Base-by-base conservation (phyloP, 1,140 invertebrate genomes). In the Mya arenaria region DNA sequence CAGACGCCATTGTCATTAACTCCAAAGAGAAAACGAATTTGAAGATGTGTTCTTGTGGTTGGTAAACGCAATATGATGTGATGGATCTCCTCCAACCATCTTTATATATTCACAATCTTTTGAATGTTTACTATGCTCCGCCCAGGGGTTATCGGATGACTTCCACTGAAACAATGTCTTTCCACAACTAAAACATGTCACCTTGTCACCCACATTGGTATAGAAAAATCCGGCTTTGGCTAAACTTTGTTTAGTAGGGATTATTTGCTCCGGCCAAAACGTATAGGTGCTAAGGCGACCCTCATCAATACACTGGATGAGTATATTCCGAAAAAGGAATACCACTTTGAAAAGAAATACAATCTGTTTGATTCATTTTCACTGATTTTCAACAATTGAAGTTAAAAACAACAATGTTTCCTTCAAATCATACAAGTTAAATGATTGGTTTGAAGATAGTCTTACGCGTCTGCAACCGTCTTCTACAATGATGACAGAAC, bases 391-490 rank as follows among this genome's bases (percentile, higher is more conserved):
- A 32, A 63, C 4, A 17, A 63, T 25, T 32, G 60, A 63, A 32
- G 2, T 6, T 30, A 63, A 34, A 63, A 63, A 63, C 36, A 63
- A 63, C 30, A 63, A 32, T 28, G 60, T 63, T 63, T 63, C 60
- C 19, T 63, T 63, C 60, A 63, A 32, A 4, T 63, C 60, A 63
- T 34, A 63, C 19, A 63, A 28, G 36, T 34, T 6, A 6, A 34
- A 63, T 32, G 6, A 63, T 4, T 32, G 60, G 28, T 63, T 34
- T 13, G 25, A 32, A 32, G 5, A 34, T 5, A 63, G 25, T 63
- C 60, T 63, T 32, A 34, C 36, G 30, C 36, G 6, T 28, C 36
- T 63, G 8, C 60, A 25, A 6, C 36, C 60, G 30, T 63, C 36
- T 63, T 63, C 60, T 63, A 63, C 30, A 63, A 63, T 63, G 19